Conservation (phyloP, 2,888 invertebrate genomes). For the Drosophila dives region DNA sequence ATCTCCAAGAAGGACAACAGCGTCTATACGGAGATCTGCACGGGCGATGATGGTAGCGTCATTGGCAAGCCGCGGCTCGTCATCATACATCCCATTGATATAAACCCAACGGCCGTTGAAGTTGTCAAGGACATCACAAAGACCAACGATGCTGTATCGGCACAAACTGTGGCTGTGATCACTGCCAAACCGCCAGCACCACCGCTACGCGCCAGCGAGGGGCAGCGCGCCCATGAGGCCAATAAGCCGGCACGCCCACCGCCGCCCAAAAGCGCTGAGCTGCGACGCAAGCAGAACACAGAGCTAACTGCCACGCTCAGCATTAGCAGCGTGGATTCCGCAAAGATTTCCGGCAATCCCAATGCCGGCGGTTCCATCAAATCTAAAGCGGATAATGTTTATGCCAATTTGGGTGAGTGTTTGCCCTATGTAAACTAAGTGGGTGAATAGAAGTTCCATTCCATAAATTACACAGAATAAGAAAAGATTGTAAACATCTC, state of each 20-base stretch:
- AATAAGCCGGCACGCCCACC: constrained; percentile 90
- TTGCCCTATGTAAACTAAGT: background rate
- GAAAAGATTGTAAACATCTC: background rate
- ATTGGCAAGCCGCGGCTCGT: constrained; percentile 90
- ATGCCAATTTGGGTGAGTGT: constrained; percentile 90
- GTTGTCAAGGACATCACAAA: constrained; percentile 89
- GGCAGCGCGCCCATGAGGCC: constrained; percentile 84
- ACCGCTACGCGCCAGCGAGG: constrained; percentile 87
- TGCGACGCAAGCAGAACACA: constrained; percentile 87
- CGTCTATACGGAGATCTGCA: constrained; percentile 85
- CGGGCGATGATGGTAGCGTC: constrained; percentile 82
- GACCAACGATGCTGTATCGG: constrained; percentile 80
- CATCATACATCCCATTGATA: constrained; percentile 94
- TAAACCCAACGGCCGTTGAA: constrained; percentile 92
- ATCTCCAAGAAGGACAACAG: constrained; percentile 83
- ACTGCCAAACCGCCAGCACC: constrained; percentile 91
- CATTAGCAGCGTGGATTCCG: constrained; percentile 69
- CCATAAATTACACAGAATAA: constrained; percentile 20
- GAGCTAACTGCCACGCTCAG: constrained; percentile 76
- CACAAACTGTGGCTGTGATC: constrained; percentile 83
- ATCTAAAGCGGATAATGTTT: constrained; percentile 88
- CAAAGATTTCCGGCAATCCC: constrained; percentile 44
- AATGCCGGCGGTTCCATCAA: constrained; percentile 81
- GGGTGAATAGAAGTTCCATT: constrained; percentile 21
- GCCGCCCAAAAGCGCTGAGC: constrained; percentile 89